These are phyloP conservation scores for Tachuris rubrigastra DNA, from an alignment of 2,113 vertebrate species.

Conservation along the genomic window DNA sequence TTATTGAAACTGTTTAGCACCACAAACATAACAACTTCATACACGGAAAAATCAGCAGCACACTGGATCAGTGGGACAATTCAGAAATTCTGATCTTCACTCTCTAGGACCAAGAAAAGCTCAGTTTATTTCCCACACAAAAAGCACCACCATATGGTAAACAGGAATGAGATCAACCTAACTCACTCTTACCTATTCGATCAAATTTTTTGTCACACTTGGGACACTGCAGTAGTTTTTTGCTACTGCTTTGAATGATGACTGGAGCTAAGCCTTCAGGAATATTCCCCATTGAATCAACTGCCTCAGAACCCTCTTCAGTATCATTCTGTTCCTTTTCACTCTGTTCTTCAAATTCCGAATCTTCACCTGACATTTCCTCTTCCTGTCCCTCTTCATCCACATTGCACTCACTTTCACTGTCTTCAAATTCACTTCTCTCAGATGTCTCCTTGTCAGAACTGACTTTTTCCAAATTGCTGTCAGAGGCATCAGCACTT, in stretches of 20 bases:
- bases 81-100: background rate
- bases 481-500: conserved; percentile 63
- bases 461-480: conserved; percentile 51
- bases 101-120: background rate
- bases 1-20: background rate
- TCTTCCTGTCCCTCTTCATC: conserved; percentile 66
- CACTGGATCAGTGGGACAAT: background rate
- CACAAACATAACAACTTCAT: background rate
- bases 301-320: conserved; percentile 68
- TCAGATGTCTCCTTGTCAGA: conserved; percentile 69
- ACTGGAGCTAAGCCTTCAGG: conserved; percentile 88
- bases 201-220: conserved; percentile 97
- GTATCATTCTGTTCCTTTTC: conserved; percentile 67
- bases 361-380: conserved; percentile 71
- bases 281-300: conserved; percentile 71
- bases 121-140: background rate
- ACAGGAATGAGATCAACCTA: background rate
- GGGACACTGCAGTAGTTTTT: conserved; percentile 90
- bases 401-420: conserved; percentile 72
- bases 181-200: conserved; percentile 85
- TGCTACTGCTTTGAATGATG: conserved; percentile 84
- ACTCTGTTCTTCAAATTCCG: conserved; percentile 67
- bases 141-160: background rate
- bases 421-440: conserved; percentile 69
- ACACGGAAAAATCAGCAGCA: background rate